phyloP scores from a whole-genome alignment of 2,113 vertebrate species.

The human (Homo sapiens) region DNA sequence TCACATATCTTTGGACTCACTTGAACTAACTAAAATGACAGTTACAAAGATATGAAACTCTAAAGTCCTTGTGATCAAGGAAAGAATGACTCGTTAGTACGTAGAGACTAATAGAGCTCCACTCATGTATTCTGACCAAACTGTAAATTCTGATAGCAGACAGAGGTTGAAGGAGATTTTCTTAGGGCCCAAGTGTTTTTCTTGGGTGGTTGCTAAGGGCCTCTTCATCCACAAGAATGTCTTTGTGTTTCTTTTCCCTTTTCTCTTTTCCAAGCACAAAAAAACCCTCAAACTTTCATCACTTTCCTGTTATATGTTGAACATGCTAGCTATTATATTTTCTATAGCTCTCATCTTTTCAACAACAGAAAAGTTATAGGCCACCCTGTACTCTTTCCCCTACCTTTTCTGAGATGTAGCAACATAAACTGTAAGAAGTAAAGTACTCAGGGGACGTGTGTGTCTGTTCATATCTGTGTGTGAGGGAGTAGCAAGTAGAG shows the following conservation, averaged over 20 bases:
- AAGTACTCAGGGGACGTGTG: neutral
- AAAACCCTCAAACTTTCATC: neutral
- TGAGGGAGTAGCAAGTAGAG: neutral
- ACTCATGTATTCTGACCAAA: neutral
- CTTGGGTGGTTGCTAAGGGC: neutral
- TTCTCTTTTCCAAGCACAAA: neutral
- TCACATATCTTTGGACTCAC: neutral
- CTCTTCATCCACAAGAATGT: neutral
- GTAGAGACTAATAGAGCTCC: neutral
- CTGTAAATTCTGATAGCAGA: neutral
- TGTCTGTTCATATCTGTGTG: neutral
- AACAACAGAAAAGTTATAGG: neutral
- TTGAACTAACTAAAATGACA: slow-evolving; percentile 11
- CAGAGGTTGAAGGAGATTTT: neutral
- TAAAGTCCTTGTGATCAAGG: slow-evolving; percentile 8
- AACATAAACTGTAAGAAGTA: neutral
- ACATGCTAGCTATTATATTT: neutral
- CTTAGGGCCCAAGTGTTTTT: neutral
- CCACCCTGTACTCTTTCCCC: neutral
- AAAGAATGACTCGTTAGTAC: neutral
- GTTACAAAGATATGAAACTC: neutral
- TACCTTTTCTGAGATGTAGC: neutral
- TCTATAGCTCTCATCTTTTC: neutral
- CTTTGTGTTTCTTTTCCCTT: neutral
- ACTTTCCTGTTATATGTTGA: neutral